Evolutionary conservation across 2,113 vertebrate genomes (phyloP), one percentile per base, ranked within the genome.

Genomic region (Heptranchias perlo): DNA sequence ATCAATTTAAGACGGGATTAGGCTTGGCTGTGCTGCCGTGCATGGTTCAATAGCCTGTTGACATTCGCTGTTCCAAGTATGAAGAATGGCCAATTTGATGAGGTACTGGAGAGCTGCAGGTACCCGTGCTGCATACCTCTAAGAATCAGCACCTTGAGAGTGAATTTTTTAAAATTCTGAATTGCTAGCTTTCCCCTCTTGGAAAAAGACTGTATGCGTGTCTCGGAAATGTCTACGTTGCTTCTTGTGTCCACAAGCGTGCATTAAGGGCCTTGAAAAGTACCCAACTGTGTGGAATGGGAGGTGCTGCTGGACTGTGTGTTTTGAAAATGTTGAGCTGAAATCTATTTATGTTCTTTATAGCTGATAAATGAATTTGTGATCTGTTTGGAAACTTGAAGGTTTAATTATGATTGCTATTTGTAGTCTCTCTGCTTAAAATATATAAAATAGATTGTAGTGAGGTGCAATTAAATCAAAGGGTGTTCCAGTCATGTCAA

Each of bases 361-460:
- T 58, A 16, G 89, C 16, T 61, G 54, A n/a, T 92, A 92, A 92
- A n/a, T 92, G 28, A 92, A 92, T 18, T 91, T 61, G 89, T 61
- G 89, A 92, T 92, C 54, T 92, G 89, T 92, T 92, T 92, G 31
- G 52, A 89, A 89, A 89, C 86, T 31, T 89, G 86, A 92, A 92
- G 54, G 89, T 61, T 92, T 92, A 92, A 61, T 92, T 54, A 92
- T 92, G 89, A 61, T 91, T 92, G 89, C 89, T 92, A 61, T 92
- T 92, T 35, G 35, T n/a, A 92, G 52, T 61, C 89, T 61, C 62
- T 54, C 89, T 92, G 31, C 58, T 92, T 61, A 61, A 92, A 92
- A 92, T n/a, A 92, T n/a, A 92, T 92, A 14, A 92, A 61, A 61
- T 92, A 61, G 54, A 61, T n/a, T 16, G 52, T 11, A 61, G 54